Base-by-base conservation (phyloP, 2,797 vertebrate genomes). In the Pangasius sanitwongsei region DNA sequence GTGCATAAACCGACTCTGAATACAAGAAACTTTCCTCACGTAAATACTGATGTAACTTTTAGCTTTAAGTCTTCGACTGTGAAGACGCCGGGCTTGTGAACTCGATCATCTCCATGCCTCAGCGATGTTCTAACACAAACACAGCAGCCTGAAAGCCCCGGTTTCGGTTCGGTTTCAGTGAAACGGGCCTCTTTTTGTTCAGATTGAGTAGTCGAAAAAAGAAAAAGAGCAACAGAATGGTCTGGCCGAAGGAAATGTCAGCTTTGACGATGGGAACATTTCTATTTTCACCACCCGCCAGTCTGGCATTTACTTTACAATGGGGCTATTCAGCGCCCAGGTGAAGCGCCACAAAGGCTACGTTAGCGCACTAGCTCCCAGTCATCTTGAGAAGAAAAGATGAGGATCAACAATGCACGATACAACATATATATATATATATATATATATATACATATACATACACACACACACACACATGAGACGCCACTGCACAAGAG, bases 301-400 rank as follows among this genome's bases (percentile, higher is more conserved):
- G 92, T 83, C 92, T 96, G 96, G 94, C 95, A 95, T 96, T 96
- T 96, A 94, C 93, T 95, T 93, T 94, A 96, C 96, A 95, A 96
- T 94, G 92, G 92, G 41, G 89, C 92, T 93, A 95, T 96, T 96
- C 93, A 95, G 92, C 50, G 92, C 93, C 89, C 93, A 94, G 94
- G 95, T 94, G 94, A 95, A 93, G 95, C 91, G 90, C 93, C 94
- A 93, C 94, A 94, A 94, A 95, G 94, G 94, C 94, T 94, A 94
- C 94, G 85, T 87, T 87, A 85, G 77, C 83, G 50, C 74, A 18
- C 87, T 85, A 61, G 84, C 78, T 91, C 92, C 91, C 92, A 91
- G 91, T 92, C 91, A 91, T 93, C 93, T 92, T 93, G 85, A 92
- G 93, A 92, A 92, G 77, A 82, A 74, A 16, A 77, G 80, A 85